phyloP scores from a whole-genome alignment of 2,113 vertebrate genomes.

The Megaleporinus macrocephalus region DNA sequence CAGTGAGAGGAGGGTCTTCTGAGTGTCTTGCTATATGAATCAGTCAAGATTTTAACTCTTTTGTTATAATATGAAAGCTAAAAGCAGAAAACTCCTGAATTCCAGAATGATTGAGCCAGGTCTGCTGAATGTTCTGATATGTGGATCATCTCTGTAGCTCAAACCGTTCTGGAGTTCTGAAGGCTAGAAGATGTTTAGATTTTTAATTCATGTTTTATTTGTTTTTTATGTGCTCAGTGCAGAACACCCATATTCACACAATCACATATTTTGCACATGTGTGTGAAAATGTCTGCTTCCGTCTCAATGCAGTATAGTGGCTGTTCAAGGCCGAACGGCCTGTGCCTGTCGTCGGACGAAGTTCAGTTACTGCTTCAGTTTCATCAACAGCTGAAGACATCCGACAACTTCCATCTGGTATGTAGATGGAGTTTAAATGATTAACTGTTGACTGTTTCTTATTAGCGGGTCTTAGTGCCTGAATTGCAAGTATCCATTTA shows the following conservation, averaged over 20 bases:
- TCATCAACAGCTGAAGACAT: conserved; percentile 78
- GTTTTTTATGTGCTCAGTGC: neutral
- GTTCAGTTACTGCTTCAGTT: conserved; percentile 82
- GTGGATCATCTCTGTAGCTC: too few relatives aligned
- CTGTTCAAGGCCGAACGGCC: conserved; percentile 69
- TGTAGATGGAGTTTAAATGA: conserved; percentile 10
- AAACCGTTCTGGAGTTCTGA: too few relatives aligned
- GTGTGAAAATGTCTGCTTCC: neutral
- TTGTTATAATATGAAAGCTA: too few relatives aligned
- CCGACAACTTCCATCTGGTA: conserved; percentile 89
- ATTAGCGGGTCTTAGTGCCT: neutral
- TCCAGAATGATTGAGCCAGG: too few relatives aligned
- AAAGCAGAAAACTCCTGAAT: too few relatives aligned
- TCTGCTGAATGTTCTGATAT: too few relatives aligned
- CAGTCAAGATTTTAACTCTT: too few relatives aligned
- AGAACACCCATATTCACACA: neutral
- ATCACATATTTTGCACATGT: neutral
- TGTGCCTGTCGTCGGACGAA: conserved; percentile 80
- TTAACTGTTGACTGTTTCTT: neutral
- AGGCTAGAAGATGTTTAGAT: too few relatives aligned
- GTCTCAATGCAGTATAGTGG: conserved; percentile 71
- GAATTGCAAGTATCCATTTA: neutral
- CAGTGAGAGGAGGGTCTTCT: too few relatives aligned
- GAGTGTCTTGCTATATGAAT: too few relatives aligned
- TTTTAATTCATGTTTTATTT: neutral